These are phyloP conservation scores for Papilio dardanus DNA, from an alignment of 1,140 invertebrate genomes.

Conservation along the genomic window DNA sequence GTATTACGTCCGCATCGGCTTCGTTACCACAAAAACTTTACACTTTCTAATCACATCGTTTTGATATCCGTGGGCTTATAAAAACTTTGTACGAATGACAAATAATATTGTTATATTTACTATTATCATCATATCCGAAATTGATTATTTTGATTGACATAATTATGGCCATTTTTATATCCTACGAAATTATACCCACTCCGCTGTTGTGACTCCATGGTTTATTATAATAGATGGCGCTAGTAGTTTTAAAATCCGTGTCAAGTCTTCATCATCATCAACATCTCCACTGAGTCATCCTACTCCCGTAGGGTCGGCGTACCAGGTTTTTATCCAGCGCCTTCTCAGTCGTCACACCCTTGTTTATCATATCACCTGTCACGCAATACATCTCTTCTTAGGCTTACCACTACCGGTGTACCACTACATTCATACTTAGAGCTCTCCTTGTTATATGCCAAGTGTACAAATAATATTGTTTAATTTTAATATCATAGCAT, in stretches of 20 bases:
- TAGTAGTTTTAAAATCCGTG: background rate
- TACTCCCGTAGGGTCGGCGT: too few relatives aligned
- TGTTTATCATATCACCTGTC: too few relatives aligned
- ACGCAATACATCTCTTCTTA: too few relatives aligned
- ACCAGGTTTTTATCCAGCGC: too few relatives aligned
- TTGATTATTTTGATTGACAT: background rate
- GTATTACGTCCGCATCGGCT: background rate
- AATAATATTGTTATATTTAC: background rate
- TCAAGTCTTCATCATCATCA: background rate
- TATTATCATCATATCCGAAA: background rate
- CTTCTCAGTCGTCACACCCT: too few relatives aligned
- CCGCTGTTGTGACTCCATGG: too few relatives aligned
- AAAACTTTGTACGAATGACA: background rate
- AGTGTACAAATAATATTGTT: background rate
- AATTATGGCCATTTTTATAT: background rate
- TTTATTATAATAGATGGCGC: background rate
- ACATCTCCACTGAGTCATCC: too few relatives aligned
- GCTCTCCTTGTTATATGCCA: too few relatives aligned
- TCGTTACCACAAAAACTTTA: background rate
- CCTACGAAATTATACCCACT: too few relatives aligned
- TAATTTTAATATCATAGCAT: background rate
- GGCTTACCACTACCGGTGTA: too few relatives aligned
- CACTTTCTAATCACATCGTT: constrained; percentile 25
- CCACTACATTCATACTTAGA: too few relatives aligned
- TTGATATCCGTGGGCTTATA: background rate